Conservation (phyloP, 2,113 vertebrate genomes). For the Malurus elegans region DNA sequence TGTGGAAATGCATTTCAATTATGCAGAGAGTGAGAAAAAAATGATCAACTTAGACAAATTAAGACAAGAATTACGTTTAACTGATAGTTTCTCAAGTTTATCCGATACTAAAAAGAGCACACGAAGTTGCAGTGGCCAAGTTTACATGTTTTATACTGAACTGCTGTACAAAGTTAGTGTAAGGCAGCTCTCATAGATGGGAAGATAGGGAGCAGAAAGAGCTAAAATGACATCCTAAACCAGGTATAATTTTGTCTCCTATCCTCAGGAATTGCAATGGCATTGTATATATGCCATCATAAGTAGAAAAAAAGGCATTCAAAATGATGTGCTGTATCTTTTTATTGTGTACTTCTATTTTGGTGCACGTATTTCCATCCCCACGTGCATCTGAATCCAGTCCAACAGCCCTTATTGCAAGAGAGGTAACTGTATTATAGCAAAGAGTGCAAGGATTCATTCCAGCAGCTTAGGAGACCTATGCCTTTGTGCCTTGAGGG, state of each 20-base stretch:
- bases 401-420: neutral
- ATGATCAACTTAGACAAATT: neutral
- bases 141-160: neutral
- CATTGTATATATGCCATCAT: neutral
- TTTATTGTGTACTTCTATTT: neutral
- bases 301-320: neutral
- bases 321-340: neutral
- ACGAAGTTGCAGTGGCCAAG: neutral
- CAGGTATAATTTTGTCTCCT: neutral
- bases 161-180: neutral
- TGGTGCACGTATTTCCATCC: neutral
- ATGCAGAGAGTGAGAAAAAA: neutral
- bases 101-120: neutral
- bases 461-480: neutral
- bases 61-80: neutral
- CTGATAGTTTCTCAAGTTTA: neutral
- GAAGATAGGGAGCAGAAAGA: neutral
- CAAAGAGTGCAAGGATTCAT: neutral
- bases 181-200: neutral
- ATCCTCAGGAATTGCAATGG: neutral
- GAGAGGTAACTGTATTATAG: accelerated
- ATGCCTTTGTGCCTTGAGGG: neutral
- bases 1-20: neutral
- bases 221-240: neutral
- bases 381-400: neutral